These are phyloP conservation scores for Hyles lineata DNA, from an alignment of 2,888 invertebrate genomes.

Conservation along the genomic window DNA sequence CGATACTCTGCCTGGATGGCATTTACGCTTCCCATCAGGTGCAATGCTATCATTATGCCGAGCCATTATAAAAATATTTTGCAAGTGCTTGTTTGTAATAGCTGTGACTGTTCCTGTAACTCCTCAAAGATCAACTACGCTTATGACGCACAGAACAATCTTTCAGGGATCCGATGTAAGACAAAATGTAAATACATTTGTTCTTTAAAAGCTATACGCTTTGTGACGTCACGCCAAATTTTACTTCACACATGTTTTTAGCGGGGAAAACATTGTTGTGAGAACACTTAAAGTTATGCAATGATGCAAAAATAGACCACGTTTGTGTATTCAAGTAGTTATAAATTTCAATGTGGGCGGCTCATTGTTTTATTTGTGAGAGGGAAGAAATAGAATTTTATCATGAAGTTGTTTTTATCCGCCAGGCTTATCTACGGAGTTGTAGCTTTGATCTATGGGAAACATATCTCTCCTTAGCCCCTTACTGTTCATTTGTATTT, in stretches of 20 bases:
- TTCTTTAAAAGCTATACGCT: conserved; percentile 29
- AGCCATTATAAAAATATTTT: too few species aligned
- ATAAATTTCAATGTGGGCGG: conserved; percentile 5
- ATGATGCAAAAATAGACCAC: conserved; percentile 21
- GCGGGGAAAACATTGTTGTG: conserved; percentile 26
- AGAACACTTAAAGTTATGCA: conserved; percentile 11
- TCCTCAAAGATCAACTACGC: conserved; percentile 20
- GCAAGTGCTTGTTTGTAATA: neutral
- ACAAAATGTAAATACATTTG: conserved; percentile 31
- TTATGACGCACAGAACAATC: conserved; percentile 33
- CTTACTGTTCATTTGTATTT: too few species aligned
- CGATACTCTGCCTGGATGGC: too few species aligned
- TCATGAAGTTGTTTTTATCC: neutral
- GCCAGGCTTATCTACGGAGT: neutral
- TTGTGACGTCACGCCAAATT: conserved; percentile 35
- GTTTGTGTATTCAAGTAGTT: conserved; percentile 16
- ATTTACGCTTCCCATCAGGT: too few species aligned
- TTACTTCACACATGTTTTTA: conserved; percentile 22
- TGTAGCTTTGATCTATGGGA: too few species aligned
- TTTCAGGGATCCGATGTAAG: conserved; percentile 36
- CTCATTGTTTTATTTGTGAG: conserved; percentile 16
- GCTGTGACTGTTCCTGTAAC: neutral
- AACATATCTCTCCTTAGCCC: too few species aligned
- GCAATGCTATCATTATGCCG: too few species aligned
- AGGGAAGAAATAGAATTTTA: neutral